Evolutionary conservation across 2,797 vertebrate genomes (phyloP).

Genomic region (Pantherophis alleghaniensis): DNA sequence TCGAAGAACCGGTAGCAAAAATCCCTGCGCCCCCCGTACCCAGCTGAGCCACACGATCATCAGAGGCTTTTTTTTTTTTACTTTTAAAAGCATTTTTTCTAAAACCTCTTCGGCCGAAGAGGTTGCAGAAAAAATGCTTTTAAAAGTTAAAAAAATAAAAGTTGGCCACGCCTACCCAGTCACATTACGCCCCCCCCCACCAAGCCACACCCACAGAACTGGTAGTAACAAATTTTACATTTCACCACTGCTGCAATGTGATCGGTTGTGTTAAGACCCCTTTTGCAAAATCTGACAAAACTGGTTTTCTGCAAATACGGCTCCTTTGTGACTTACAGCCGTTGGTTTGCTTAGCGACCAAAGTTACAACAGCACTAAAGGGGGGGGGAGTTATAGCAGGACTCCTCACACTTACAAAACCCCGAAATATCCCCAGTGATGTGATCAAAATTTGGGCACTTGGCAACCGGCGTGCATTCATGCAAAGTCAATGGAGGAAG

Average conservation of each 20-base stretch:
- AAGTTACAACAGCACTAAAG: background rate
- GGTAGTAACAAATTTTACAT: too few relatives aligned
- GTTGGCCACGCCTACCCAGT: too few relatives aligned
- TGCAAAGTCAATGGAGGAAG: background rate
- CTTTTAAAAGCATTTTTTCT: too few relatives aligned
- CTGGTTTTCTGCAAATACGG: background rate
- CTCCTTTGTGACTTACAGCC: background rate
- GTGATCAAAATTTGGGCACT: background rate
- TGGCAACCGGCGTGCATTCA: background rate
- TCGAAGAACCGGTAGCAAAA: too few relatives aligned
- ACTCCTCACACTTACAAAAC: background rate
- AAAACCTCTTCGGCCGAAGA: too few relatives aligned
- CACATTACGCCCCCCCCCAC: too few relatives aligned
- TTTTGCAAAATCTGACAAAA: background rate
- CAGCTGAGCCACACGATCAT: too few relatives aligned
- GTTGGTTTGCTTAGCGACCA: background rate
- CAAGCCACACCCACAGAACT: too few relatives aligned
- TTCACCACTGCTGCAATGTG: background rate
- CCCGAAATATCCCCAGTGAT: background rate
- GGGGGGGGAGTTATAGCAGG: background rate
- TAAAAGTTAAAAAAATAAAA: too few relatives aligned
- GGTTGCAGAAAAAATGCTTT: too few relatives aligned
- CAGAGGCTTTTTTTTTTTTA: too few relatives aligned
- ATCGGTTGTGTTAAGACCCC: background rate
- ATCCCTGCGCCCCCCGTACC: too few relatives aligned